Evolutionary conservation across 1,140 invertebrate species (phyloP).

Genomic region (Psix sp.): DNA sequence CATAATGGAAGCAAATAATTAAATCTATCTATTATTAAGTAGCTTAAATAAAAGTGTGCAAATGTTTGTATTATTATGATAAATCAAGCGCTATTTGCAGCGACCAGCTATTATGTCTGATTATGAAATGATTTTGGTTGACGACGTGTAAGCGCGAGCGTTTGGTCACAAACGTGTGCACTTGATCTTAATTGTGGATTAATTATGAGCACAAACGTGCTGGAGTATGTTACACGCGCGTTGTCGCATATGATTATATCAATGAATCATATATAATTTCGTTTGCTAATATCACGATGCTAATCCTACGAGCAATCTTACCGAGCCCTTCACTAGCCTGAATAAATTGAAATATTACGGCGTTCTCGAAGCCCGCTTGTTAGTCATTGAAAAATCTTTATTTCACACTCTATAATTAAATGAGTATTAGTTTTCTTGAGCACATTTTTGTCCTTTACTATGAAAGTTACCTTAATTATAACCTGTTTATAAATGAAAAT

Average conservation of each 20-base stretch:
- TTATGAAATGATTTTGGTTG: constrained; percentile 30
- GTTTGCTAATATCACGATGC: constrained; percentile 28
- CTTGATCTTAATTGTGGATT: constrained; percentile 52
- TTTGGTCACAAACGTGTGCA: constrained; percentile 15
- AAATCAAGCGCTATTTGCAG: neutral
- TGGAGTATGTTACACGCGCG: constrained; percentile 17
- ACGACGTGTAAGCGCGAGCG: constrained; percentile 17
- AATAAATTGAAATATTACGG: neutral
- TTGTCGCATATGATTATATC: constrained; percentile 35
- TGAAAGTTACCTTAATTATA: too few species aligned
- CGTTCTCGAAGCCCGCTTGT: too few species aligned
- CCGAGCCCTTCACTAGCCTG: constrained; percentile 1
- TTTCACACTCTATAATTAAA: too few species aligned
- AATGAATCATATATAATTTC: constrained; percentile 40
- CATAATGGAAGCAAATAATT: too few species aligned
- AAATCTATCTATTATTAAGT: too few species aligned
- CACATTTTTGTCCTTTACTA: too few species aligned
- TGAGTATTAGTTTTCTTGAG: too few species aligned
- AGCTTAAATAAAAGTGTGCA: too few species aligned
- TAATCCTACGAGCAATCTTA: constrained; percentile 26
- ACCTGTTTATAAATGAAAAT: too few species aligned
- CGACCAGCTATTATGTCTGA: constrained; percentile 15
- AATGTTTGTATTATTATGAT: too few species aligned
- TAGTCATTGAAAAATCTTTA: too few species aligned
- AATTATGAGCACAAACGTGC: constrained; percentile 29